A percentile compares a stretch with the other conserved stretches of the same genome.
phyloP scores from a whole-genome alignment of 2,113 vertebrate species.

The Dasyprocta punctata region DNA sequence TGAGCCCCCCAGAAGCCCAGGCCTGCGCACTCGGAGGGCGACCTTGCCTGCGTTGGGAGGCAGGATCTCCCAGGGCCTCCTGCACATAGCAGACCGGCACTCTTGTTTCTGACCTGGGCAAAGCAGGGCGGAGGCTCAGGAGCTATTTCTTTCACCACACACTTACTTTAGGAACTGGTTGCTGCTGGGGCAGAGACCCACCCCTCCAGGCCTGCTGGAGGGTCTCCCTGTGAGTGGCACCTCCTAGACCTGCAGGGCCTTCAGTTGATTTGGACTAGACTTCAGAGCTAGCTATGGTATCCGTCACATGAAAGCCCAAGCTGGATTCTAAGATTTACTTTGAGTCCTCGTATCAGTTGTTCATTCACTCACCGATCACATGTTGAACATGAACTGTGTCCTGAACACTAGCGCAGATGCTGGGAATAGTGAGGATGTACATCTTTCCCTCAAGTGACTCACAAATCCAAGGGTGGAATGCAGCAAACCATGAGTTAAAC shows the following conservation, averaged over 20 bases:
- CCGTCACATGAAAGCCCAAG: background rate
- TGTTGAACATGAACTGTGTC: background rate
- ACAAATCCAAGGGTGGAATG: background rate
- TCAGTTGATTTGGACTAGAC: background rate
- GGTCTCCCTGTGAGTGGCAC: background rate
- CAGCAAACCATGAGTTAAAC: background rate
- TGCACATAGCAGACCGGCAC: background rate
- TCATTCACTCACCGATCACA: background rate
- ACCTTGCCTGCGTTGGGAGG: background rate
- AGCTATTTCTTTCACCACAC: constrained; percentile 17
- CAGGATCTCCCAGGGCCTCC: background rate
- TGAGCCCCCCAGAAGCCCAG: background rate
- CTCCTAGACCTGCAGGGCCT: background rate
- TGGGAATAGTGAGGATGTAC: background rate
- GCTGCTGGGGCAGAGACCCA: background rate
- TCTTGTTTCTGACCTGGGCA: background rate
- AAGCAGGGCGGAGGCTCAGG: constrained; percentile 50
- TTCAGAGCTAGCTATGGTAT: background rate
- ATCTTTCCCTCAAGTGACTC: background rate
- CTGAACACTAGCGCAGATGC: background rate
- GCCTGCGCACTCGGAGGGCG: background rate
- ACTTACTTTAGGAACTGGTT: constrained; percentile 52
- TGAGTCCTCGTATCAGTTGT: background rate
- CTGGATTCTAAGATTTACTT: background rate
- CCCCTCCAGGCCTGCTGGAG: background rate